Percentiles rank a stretch among this genome's conserved stretches.
Conservation (phyloP, 2,797 vertebrate genomes). For the Protonibea diacanthus region DNA sequence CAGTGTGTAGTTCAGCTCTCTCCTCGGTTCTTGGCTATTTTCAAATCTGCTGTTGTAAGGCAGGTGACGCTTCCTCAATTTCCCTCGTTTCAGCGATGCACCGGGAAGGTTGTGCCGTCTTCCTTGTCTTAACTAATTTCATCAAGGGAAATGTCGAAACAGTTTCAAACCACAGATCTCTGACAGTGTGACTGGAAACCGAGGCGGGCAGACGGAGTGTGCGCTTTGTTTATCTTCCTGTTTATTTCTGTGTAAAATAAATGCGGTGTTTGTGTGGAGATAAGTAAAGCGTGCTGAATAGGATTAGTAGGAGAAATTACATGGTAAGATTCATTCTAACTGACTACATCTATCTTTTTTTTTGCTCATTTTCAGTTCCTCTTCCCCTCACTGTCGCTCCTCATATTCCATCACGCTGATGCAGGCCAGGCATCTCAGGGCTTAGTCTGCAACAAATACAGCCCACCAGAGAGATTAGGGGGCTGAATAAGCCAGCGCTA, state of each 20-base stretch:
- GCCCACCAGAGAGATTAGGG: constrained; percentile 79
- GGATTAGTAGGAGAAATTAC: constrained; percentile 73
- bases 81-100: constrained; percentile 28
- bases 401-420: constrained; percentile 66
- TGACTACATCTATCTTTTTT: constrained; percentile 64
- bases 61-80: constrained; percentile 8
- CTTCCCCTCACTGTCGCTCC: constrained; percentile 49
- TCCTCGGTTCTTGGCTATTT: neutral
- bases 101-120: constrained; percentile 30
- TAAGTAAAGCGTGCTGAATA: constrained; percentile 67
- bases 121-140: constrained; percentile 61
- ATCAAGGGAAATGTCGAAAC: constrained; percentile 62
- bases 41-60: constrained; percentile 5
- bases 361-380: constrained; percentile 52
- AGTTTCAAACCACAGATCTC: constrained; percentile 61
- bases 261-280: constrained; percentile 52
- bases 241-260: constrained; percentile 71
- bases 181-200: constrained; percentile 53
- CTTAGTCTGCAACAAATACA: constrained; percentile 76
- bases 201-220: constrained; percentile 25
- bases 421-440: constrained; percentile 61
- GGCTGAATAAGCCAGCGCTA: constrained; percentile 63
- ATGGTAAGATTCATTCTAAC: constrained; percentile 67
- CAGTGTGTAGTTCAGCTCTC: neutral
- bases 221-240: constrained; percentile 63